These are phyloP conservation scores for Dicyrtomina minuta DNA, from an alignment of 2,888 invertebrate genomes.

Conservation along the genomic window DNA sequence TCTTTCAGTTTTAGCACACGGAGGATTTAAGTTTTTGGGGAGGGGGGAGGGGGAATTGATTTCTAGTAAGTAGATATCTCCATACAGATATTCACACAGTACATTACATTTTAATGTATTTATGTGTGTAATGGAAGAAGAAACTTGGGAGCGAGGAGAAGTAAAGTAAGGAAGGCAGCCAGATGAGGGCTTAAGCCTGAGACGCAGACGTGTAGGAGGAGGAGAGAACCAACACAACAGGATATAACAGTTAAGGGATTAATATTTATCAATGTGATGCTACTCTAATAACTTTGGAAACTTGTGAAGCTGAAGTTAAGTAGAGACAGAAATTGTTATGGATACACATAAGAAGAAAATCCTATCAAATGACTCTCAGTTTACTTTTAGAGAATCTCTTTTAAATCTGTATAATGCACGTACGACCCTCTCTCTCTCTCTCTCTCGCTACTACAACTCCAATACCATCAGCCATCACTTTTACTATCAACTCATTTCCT, in stretches of 20 bases:
- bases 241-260: slow-evolving; percentile 16
- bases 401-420: background rate
- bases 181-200: too few species aligned
- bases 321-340: slow-evolving; percentile 3
- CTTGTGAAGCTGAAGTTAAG: slow-evolving; percentile 12
- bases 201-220: too few species aligned
- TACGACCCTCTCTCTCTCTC: slow-evolving; percentile 6
- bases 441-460: background rate
- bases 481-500: background rate
- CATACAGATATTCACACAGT: too few species aligned
- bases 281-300: slow-evolving; percentile 11
- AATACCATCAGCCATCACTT: background rate
- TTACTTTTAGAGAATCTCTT: too few species aligned
- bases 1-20: too few species aligned
- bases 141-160: background rate
- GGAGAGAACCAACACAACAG: background rate
- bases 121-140: background rate
- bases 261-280: slow-evolving; percentile 21
- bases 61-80: too few species aligned
- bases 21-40: too few species aligned
- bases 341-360: slow-evolving; percentile 5
- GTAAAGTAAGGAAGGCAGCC: background rate
- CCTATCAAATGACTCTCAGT: slow-evolving; percentile 4
- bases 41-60: too few species aligned
- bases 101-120: too few species aligned